A percentile compares a stretch with the other conserved stretches of the same genome.
Conservation (phyloP, 2,888 invertebrate species). For the Congeria kusceri region DNA sequence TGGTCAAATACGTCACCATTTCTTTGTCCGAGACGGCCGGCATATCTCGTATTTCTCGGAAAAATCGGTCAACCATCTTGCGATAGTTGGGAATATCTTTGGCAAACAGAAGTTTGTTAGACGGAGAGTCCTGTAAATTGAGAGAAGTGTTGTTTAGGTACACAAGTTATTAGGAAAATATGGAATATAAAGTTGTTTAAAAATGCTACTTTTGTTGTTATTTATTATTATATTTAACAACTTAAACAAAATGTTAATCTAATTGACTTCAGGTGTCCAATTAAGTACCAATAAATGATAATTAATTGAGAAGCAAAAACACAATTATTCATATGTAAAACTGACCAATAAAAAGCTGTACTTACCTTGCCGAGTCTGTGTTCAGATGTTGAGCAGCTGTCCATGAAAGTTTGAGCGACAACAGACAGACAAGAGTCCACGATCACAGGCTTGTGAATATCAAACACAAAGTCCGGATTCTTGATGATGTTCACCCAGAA, state of each 20-base stretch:
- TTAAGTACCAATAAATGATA: too few species aligned
- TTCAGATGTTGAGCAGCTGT: slow-evolving; percentile 99
- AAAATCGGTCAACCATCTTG: slow-evolving; percentile 85
- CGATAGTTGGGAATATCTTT: slow-evolving; percentile 90
- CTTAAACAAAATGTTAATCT: too few species aligned
- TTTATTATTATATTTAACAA: too few species aligned
- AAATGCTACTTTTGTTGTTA: too few species aligned
- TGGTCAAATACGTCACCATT: slow-evolving; percentile 99
- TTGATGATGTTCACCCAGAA: slow-evolving; percentile 99
- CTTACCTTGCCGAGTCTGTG: slow-evolving; percentile 95
- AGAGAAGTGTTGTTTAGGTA: background rate
- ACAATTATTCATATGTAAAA: too few species aligned
- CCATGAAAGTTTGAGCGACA: slow-evolving; percentile 99
- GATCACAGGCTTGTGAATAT: slow-evolving; percentile 98
- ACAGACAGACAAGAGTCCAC: slow-evolving; percentile 99
- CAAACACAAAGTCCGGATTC: slow-evolving; percentile 99
- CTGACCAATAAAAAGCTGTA: too few species aligned
- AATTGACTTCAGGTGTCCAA: too few species aligned
- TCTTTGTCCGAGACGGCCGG: slow-evolving; percentile 99
- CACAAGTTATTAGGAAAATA: background rate
- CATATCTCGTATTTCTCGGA: slow-evolving; percentile 89
- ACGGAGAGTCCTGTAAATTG: slow-evolving; percentile 93
- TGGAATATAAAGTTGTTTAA: background rate
- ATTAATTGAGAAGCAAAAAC: too few species aligned
- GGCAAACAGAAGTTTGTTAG: slow-evolving; percentile 99